Evolutionary conservation across 2,888 invertebrate species (phyloP), one percentile per base, ranked within the genome.

Genomic region (Aphidoletes aphidimyza): DNA sequence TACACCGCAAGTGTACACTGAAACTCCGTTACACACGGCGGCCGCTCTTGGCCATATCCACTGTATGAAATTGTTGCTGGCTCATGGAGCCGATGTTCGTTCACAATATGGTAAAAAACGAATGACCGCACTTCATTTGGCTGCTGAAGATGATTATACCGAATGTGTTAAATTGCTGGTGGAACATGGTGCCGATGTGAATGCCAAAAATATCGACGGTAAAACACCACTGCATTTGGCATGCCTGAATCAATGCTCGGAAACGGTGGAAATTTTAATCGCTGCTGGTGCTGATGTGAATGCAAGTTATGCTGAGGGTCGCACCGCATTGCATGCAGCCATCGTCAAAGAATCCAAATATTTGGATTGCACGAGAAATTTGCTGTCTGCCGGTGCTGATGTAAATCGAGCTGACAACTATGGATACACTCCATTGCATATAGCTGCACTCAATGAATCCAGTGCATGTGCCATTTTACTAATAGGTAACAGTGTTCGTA

Each of bases 181-280:
- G 1, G 93, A 95, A 30, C 92, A 94, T 83, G 94, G 94, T 0
- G 96, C 97, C 0, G 92, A 93, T 84, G 93, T 94, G n/a, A 93
- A 95, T 87, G 93, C 94, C 84, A 92, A 92, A 22, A 96, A 96
- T 89, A 92, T 92, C 84, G 93, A 94, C 88, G 93, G 93, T 85
- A 96, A 96, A 90, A 96, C 96, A 0, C 94, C 97, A 0, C 90
- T 97, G 85, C 97, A 98, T 89, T 90, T 97, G 86, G 97, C 97
- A 5, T 94, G 95, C 9, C 89, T 95, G 85, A 93, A 95, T 0
- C 96, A 96, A 89, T 94, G 95, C 36, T 91, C 93, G 0, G 95
- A 96, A 90, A 94, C 94, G 0, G 91, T 95, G 2, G 94, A 95
- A 86, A 87, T 94, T 3, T 90, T 96, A 6, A 92, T 96, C 26